A percentile compares a stretch with the other conserved stretches of the same genome.
Conservation (phyloP, 1,140 invertebrate genomes). For the Lasaia peninsularis region DNA sequence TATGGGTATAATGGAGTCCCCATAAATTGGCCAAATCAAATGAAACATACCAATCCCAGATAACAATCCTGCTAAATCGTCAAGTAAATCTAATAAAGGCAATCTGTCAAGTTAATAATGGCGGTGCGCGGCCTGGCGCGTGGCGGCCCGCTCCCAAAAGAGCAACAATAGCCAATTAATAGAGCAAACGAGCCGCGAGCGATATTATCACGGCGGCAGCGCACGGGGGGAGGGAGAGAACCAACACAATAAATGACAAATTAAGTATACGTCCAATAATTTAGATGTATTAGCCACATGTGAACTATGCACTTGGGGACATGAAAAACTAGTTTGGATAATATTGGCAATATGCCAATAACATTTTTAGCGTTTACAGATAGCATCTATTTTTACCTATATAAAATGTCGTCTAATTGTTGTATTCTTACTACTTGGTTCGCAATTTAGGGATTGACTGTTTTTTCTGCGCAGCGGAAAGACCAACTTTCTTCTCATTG, state of each 20-base stretch:
- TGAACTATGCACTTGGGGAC: conserved; percentile 12
- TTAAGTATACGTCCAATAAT: conserved; percentile 14
- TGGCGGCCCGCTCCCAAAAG: conserved; percentile 40
- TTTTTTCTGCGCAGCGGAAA: no score
- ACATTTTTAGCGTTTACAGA: no score
- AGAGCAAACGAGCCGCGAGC: conserved; percentile 47
- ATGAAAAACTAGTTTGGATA: background rate
- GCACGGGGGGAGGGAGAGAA: conserved; percentile 1
- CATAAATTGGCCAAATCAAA: background rate
- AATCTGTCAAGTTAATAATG: conserved; percentile 33
- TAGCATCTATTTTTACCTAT: no score
- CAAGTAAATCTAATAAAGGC: conserved; percentile 40
- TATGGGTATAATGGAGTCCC: background rate
- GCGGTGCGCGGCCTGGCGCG: conserved; percentile 31
- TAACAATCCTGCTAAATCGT: background rate
- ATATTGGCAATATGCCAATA: no score
- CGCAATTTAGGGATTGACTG: no score
- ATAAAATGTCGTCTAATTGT: no score
- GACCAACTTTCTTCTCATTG: no score
- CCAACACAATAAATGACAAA: conserved; percentile 9
- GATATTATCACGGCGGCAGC: conserved; percentile 36
- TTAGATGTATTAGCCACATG: conserved; percentile 16
- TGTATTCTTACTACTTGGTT: no score
- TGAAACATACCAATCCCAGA: conserved; percentile 12
- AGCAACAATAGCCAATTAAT: conserved; percentile 61